A percentile compares a stretch with the other conserved stretches of the same genome.
Evolutionary conservation across 2,888 invertebrate genomes (phyloP).

Genomic region (Nemurella pictetii): DNA sequence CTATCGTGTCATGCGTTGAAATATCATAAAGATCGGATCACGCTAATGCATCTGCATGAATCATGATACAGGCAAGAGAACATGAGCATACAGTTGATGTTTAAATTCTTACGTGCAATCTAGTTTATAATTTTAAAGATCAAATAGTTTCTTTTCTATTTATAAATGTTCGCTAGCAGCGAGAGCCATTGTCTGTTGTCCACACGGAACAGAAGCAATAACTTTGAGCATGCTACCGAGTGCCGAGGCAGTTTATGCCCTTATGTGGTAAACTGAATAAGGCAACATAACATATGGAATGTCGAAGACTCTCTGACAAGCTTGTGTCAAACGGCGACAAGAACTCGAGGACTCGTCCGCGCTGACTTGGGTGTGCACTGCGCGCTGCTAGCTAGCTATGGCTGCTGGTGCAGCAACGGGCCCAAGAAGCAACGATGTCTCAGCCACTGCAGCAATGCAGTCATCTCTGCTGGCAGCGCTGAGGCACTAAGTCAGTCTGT

Average conservation of each 20-base stretch:
- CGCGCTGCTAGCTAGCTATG: no score
- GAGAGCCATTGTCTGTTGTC: not conserved
- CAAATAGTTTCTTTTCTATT: not conserved
- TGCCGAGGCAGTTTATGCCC: not conserved
- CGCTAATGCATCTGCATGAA: not conserved
- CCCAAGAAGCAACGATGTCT: not conserved
- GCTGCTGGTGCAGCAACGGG: not conserved
- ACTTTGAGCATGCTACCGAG: not conserved
- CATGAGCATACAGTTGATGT: not conserved
- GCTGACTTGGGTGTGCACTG: no score
- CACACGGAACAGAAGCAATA: not conserved
- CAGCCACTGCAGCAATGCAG: not conserved
- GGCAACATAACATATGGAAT: conserved; percentile 22
- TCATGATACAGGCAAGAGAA: not conserved
- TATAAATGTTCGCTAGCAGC: not conserved
- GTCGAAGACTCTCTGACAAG: conserved; percentile 6
- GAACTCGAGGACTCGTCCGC: no score
- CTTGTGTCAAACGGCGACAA: not conserved
- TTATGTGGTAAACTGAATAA: not conserved
- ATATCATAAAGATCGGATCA: not conserved
- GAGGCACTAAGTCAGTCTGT: conserved; percentile 28
- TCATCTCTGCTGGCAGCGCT: not conserved
- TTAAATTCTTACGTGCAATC: not conserved
- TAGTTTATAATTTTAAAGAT: not conserved
- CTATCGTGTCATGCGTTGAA: not conserved